Evolutionary conservation across 1,140 invertebrate genomes (phyloP), one percentile per base, ranked within the genome.

Genomic region (Drosophila nebulosa): DNA sequence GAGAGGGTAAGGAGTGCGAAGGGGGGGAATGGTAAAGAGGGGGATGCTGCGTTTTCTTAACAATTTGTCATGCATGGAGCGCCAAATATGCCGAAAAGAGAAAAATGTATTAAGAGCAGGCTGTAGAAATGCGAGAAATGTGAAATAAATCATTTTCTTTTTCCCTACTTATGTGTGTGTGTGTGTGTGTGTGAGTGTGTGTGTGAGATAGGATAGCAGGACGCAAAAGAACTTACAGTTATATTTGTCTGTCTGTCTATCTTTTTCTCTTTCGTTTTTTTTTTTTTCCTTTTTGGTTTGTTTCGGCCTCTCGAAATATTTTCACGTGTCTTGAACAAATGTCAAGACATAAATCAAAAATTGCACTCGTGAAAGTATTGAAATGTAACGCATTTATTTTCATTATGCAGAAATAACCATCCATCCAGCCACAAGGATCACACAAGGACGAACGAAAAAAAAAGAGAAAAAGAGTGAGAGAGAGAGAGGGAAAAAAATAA

Each of bases 361-460:
- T 77, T 57, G 42, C 42, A 63, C 64, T 72, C 57, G 60, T 69
- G 63, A 83, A 83, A 76, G 83, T 88, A 88, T 88, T 88, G 83
- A 88, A 88, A 88, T 88, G 83, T 88, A 88, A 88, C 83, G 83
- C 83, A 88, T 88, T 88, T 88, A 83, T 88, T 88, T 88, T 88
- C 83, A 88, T 88, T 86, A 79, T 71, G 39, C 39, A 46, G 39
- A 21, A 27, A 18, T 18, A 39, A 42, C n/a, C n/a, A n/a, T n/a
- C n/a, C n/a, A n/a, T n/a, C n/a, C 64, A 77, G 73, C 81, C 81
- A 51, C 74, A 69, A 69, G 67, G 81, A 86, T 64, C 53, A 73
- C 70, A 69, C 53, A 60, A 59, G 39, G 10, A 46, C 39, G 21
- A 46, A 3, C 1, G 3, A 39, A 30, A 46, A 10, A 14, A 12